These are phyloP conservation scores for Tachycineta bicolor DNA, from an alignment of 2,113 vertebrate genomes.

Conservation along the genomic window DNA sequence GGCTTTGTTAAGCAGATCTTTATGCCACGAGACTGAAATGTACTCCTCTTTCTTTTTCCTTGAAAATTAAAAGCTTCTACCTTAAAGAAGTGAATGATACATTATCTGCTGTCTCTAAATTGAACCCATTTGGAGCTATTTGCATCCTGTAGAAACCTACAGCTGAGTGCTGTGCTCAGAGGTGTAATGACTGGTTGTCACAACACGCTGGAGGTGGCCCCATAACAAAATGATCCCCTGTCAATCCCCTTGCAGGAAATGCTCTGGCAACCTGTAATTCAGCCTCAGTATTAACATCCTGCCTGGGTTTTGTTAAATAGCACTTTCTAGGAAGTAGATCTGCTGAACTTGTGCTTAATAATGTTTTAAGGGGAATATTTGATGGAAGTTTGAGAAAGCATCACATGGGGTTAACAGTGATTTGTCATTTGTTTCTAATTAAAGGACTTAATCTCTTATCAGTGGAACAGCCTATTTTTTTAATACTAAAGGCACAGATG, in stretches of 20 bases:
- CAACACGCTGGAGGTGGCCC: constrained; percentile 99
- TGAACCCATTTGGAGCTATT: constrained; percentile 99
- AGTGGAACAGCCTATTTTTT: constrained; percentile 88
- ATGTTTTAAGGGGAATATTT: constrained; percentile 89
- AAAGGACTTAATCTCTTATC: constrained; percentile 94
- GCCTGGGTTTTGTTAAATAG: constrained; percentile 96
- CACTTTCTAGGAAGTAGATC: constrained; percentile 99
- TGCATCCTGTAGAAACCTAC: constrained; percentile 94
- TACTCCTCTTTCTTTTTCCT: constrained; percentile 69
- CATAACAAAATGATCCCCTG: constrained; percentile 98
- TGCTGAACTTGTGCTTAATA: constrained; percentile 97
- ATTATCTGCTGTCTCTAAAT: constrained; percentile 93
- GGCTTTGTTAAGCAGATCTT: constrained; percentile 70
- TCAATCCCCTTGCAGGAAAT: constrained; percentile 92
- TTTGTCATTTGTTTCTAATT: constrained; percentile 97
- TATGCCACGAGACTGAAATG: constrained; percentile 59
- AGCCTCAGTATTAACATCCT: constrained; percentile 87
- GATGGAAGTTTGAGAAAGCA: constrained; percentile 86
- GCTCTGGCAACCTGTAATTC: constrained; percentile 99
- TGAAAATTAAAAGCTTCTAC: constrained; percentile 84
- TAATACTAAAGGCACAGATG: constrained; percentile 86
- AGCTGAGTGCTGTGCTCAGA: constrained; percentile 94
- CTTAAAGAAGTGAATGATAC: constrained; percentile 82
- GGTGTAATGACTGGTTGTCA: constrained; percentile 99
- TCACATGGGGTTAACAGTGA: constrained; percentile 93